Conservation (phyloP, 2,888 invertebrate genomes). For the Caenorhabditis sp. region DNA sequence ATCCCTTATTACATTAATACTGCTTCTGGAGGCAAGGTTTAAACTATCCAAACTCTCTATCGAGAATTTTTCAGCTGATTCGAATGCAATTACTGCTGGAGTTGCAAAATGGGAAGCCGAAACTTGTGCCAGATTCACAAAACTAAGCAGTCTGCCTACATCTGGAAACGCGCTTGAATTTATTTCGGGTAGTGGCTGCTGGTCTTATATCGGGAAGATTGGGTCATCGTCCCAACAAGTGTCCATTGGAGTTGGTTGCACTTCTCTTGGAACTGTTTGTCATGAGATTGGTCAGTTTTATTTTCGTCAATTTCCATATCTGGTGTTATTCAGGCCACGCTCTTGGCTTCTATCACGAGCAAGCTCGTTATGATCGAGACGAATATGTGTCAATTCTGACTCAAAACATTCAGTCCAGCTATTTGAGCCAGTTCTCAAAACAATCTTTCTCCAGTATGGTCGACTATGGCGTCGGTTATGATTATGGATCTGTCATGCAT, state of each 20-base stretch:
- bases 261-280: conserved; percentile 72
- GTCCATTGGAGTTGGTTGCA: conserved; percentile 76
- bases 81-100: conserved; percentile 68
- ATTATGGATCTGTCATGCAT: conserved; percentile 77
- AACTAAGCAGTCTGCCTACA: conserved; percentile 35
- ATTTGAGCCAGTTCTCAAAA: conserved; percentile 71
- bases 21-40: conserved; percentile 69
- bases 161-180: conserved; percentile 61
- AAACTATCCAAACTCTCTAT: no score
- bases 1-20: conserved; percentile 69
- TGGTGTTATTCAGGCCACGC: conserved; percentile 77
- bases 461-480: conserved; percentile 74
- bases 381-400: conserved; percentile 68
- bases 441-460: conserved; percentile 63
- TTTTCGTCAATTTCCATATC: no score
- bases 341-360: conserved; percentile 77
- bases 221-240: conserved; percentile 66
- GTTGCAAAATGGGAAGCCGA: conserved; percentile 68
- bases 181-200: conserved; percentile 71
- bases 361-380: conserved; percentile 75
- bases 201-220: conserved; percentile 73
- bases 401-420: conserved; percentile 65
- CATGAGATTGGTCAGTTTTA: conserved; percentile 74
- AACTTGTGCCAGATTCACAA: conserved; percentile 72
- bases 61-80: conserved; percentile 58